Evolutionary conservation across 1,140 invertebrate genomes (phyloP).

Genomic region (Drosophila parvula): DNA sequence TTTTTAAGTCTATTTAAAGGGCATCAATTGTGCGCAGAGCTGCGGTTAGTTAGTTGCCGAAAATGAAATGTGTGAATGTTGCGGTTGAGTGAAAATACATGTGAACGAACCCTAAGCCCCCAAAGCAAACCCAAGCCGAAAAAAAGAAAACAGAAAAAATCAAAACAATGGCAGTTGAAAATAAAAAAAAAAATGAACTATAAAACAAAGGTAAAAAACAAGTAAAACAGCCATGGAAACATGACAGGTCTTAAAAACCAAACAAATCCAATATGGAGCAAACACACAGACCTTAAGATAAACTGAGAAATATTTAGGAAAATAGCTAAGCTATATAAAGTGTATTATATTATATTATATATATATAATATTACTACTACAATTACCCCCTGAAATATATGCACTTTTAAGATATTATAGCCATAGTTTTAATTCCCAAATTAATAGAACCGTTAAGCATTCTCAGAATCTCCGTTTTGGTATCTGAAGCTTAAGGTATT

Average conservation of each 20-base stretch:
- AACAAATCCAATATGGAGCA: background rate
- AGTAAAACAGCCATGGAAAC: slow-evolving; percentile 5
- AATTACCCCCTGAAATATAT: background rate
- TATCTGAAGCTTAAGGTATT: background rate
- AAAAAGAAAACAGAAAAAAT: slow-evolving; percentile 10
- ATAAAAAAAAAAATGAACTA: slow-evolving; percentile 1
- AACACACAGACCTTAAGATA: background rate
- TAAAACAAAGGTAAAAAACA: slow-evolving; percentile 5
- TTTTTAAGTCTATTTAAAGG: background rate
- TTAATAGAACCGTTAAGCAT: background rate
- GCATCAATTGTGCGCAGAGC: slow-evolving; percentile 25
- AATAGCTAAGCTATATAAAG: background rate
- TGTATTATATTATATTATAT: too few relatives aligned
- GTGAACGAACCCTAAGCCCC: slow-evolving; percentile 70
- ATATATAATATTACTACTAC: background rate
- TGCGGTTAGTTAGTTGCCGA: slow-evolving; percentile 16
- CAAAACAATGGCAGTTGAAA: slow-evolving; percentile 20
- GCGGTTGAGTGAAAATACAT: slow-evolving; percentile 68
- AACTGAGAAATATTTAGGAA: background rate
- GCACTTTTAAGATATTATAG: background rate
- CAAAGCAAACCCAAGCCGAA: slow-evolving; percentile 14
- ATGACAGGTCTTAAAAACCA: background rate
- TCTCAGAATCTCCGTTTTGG: background rate
- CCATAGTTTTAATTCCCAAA: too few relatives aligned
- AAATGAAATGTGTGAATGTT: slow-evolving; percentile 67